Percentiles rank a stretch among this genome's conserved stretches.
Evolutionary conservation across 2,888 invertebrate genomes (phyloP).

Genomic region (Macaria liturata): DNA sequence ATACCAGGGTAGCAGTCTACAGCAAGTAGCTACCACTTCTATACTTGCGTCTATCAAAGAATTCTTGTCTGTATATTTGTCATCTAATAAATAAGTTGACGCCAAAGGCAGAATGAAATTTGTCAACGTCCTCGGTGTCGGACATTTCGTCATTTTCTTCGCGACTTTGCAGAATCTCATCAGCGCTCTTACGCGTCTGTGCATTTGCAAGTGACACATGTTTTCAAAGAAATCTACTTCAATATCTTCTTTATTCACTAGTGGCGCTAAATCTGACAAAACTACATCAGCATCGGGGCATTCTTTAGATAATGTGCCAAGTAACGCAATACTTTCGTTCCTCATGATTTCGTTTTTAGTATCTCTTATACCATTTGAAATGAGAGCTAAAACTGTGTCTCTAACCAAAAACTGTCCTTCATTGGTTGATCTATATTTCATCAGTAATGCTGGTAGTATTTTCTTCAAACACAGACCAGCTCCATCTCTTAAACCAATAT

Average conservation of each 20-base stretch:
- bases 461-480: constrained; percentile 89
- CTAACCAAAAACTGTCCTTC: constrained; percentile 88
- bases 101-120: constrained; percentile 94
- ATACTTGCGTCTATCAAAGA: constrained; percentile 93
- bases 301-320: constrained; percentile 90
- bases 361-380: constrained; percentile 88
- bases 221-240: constrained; percentile 98
- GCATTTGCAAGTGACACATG: constrained; percentile 93
- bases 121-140: constrained; percentile 88
- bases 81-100: constrained; percentile 90
- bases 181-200: constrained; percentile 93
- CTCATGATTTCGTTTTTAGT: constrained; percentile 88
- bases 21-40: constrained; percentile 90
- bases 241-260: constrained; percentile 87
- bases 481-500: constrained; percentile 91
- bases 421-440: constrained; percentile 75
- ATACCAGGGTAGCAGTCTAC: constrained; percentile 93
- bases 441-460: constrained; percentile 86
- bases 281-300: constrained; percentile 88
- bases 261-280: constrained; percentile 86
- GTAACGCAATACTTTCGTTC: constrained; percentile 90
- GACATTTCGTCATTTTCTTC: constrained; percentile 83
- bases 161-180: constrained; percentile 88
- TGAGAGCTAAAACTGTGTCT: constrained; percentile 87
- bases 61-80: constrained; percentile 89